Conservation (phyloP, 2,888 invertebrate genomes). For the Rambutsinella grinnellia region DNA sequence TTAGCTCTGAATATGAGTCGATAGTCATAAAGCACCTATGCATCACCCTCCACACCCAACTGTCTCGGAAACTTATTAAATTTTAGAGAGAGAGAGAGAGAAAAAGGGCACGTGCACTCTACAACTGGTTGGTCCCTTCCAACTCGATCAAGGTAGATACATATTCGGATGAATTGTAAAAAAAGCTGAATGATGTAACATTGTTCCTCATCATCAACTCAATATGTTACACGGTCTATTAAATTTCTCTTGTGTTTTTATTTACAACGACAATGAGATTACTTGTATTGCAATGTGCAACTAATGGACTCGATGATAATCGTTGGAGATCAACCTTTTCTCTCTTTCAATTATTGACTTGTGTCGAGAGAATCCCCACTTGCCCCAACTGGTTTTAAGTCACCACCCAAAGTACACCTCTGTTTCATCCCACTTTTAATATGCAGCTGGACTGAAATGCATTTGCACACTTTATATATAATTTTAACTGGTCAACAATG, state of each 20-base stretch:
- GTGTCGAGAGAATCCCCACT: neutral
- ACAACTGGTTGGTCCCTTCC: no score
- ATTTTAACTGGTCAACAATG: neutral
- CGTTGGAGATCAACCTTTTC: neutral
- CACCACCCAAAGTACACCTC: neutral
- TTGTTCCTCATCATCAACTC: neutral
- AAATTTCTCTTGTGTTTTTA: constrained; percentile 8
- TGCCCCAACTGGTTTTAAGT: neutral
- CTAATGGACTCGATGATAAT: neutral
- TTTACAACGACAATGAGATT: neutral
- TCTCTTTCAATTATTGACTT: neutral
- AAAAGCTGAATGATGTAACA: neutral
- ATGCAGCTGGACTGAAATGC: neutral
- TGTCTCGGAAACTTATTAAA: neutral
- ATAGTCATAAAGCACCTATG: neutral
- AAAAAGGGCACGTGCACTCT: neutral
- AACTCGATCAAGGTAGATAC: neutral
- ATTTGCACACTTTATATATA: neutral
- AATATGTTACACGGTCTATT: constrained; percentile 9
- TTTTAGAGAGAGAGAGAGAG: neutral
- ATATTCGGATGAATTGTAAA: neutral
- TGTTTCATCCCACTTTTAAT: neutral
- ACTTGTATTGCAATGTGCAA: neutral
- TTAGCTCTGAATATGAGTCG: neutral
- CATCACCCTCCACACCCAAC: neutral